Evolutionary conservation across 2,113 vertebrate species (phyloP), one percentile per base, ranked within the genome.

Genomic region (Rostratula benghalensis): DNA sequence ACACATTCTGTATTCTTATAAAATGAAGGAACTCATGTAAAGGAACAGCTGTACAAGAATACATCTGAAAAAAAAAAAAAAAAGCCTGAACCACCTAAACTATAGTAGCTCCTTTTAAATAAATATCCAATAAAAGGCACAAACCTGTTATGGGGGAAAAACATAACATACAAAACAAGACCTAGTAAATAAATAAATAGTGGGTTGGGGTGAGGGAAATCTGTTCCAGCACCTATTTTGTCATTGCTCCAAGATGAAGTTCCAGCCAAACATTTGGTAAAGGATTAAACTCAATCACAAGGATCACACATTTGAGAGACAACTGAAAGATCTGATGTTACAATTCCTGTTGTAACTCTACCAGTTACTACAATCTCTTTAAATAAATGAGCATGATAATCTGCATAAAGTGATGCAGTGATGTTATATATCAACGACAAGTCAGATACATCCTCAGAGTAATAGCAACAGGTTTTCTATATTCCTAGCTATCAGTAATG

Each of bases 51-150:
- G 91, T 96, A 92, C 86, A 93, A 93, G 83, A 93, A 94, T 25
- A 94, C 30, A 75, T 74, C 81, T 57, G 56, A 63, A 93, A 90
- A 83, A 83, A 91, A 78, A 93, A 63, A 93, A 90, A 83, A 83
- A 91, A 78, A 93, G 85, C 86, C 59, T 50, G 12, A 87, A 68
- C 80, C 67, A 59, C 91, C 78, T 93, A 90, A 75, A 89, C 82
- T 48, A 85, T 9, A 83, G 67, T 65, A 95, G 83, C 74, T 94
- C 57, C 85, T 95, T 95, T 96, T n/a, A 93, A 97, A 97, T 96
- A 94, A 97, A 97, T 95, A 97, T 70, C 93, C 91, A 93, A 73
- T 94, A 95, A 96, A 97, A 97, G 96, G 96, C 95, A 97, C 94
- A 93, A 95, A 96, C 93, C 90, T 95, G 89, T 94, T 76, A 88